These are phyloP conservation scores for Diachasmimorpha longicaudata DNA, from an alignment of 1,140 invertebrate species.

Conservation along the genomic window DNA sequence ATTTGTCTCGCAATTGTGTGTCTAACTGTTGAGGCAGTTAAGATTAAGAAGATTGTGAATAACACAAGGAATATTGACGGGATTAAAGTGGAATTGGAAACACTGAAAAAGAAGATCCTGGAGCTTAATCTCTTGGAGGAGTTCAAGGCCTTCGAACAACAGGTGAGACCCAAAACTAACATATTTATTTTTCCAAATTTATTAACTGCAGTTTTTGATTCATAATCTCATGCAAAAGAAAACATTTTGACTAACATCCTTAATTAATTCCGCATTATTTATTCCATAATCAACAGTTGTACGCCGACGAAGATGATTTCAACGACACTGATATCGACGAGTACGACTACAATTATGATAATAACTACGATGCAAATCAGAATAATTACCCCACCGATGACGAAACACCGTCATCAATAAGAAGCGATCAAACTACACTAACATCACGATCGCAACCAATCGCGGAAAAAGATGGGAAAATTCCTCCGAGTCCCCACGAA, in stretches of 20 bases:
- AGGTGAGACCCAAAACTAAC: conserved; percentile 36
- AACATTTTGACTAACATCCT: neutral
- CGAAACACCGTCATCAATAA: conserved; percentile 5
- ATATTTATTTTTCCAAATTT: too few species aligned
- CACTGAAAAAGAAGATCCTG: conserved; percentile 48
- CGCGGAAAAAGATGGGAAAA: conserved; percentile 34
- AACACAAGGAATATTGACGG: conserved; percentile 46
- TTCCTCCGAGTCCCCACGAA: conserved; percentile 4
- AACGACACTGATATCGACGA: conserved; percentile 29
- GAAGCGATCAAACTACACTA: neutral
- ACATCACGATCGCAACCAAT: conserved; percentile 31
- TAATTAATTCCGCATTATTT: neutral
- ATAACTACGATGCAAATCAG: conserved; percentile 30
- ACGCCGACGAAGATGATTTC: conserved; percentile 40
- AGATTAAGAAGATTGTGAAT: conserved; percentile 38
- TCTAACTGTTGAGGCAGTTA: conserved; percentile 47
- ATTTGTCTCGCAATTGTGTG: conserved; percentile 43
- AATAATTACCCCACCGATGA: conserved; percentile 35
- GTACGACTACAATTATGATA: conserved; percentile 42
- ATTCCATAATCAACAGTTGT: conserved; percentile 37
- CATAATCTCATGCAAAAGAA: too few species aligned
- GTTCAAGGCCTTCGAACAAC: conserved; percentile 52
- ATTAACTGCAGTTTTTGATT: too few species aligned
- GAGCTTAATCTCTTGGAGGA: conserved; percentile 50
- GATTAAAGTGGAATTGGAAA: conserved; percentile 48